Evolutionary conservation across 2,888 invertebrate species (phyloP), one percentile per base, ranked within the genome.

Genomic region (Brachyptera risi): DNA sequence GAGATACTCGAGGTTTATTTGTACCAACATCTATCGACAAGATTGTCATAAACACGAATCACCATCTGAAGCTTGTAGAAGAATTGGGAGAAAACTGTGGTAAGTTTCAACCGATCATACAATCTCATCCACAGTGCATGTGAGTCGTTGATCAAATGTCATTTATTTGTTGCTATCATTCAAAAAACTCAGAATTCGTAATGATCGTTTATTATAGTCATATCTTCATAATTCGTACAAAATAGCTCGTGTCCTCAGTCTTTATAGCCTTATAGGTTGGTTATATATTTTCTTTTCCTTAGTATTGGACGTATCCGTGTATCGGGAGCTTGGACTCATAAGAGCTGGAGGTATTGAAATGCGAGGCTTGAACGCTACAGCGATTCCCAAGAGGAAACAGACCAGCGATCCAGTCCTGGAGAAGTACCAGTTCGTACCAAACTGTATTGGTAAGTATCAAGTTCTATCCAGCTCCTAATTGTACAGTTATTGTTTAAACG

Each of bases 321-420:
- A 80, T 62, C 75, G 78, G 3, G 76, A 78, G 66, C 77, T 82
- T 31, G 79, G 75, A n/a, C 65, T 74, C 1, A 73, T 78, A 64
- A 80, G 84, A 65, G 82, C 86, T 60, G 91, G 90, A 49, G 90
- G 90, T 62, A 85, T 92, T 1, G 87, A 89, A 75, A 77, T 93
- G 4, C 80, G 84, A 59, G 92, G 91, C 2, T 76, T 93, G 0
- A 84, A 87, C 67, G 90, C 90, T 0, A 88, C 85, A 60, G 81
- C 87, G 0, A 90, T 93, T 38, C 81, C 87, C 0, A 80, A 84
- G 66, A 82, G 83, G 54, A 78, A 83, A 63, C 83, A 84, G 17
- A 81, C 87, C 24, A 85, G 85, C 11, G 78, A 85, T n/a, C 91
- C 92, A 1, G 84, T 90, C 0, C 74, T 92, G 21, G 92, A 93